Percentiles rank a stretch among this genome's conserved stretches.
These are phyloP conservation scores for Ginglymostoma cirratum DNA, from an alignment of 2,113 vertebrate species.

Conservation along the genomic window DNA sequence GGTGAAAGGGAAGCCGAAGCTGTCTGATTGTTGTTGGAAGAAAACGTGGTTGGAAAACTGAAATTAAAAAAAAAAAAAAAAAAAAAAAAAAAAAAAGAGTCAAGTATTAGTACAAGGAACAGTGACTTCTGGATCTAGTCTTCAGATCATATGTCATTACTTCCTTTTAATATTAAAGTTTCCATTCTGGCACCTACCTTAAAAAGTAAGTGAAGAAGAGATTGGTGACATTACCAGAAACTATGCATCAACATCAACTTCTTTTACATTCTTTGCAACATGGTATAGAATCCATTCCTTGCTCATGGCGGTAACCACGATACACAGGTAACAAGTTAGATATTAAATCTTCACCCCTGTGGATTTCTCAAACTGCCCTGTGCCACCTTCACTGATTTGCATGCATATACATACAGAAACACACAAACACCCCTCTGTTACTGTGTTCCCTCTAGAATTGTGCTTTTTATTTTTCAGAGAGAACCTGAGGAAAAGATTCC, in stretches of 20 bases:
- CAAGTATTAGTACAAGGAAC: not conserved
- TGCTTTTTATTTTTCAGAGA: too few species aligned
- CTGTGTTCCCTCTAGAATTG: too few species aligned
- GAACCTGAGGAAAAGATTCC: too few species aligned
- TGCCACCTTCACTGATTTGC: too few species aligned
- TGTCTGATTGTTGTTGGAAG: slow-evolving; percentile 87
- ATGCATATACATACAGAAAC: too few species aligned
- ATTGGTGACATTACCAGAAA: not conserved
- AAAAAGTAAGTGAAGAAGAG: not conserved
- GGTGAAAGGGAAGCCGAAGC: slow-evolving; percentile 60
- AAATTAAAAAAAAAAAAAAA: slow-evolving; percentile 38
- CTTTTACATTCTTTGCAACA: not conserved
- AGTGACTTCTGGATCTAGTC: not conserved
- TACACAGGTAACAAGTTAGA: not conserved
- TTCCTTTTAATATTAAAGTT: not conserved
- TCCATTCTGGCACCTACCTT: too few species aligned
- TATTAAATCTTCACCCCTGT: not conserved
- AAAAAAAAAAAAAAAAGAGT: slow-evolving; percentile 18
- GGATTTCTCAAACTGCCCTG: too few species aligned
- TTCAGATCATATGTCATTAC: not conserved
- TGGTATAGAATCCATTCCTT: not conserved
- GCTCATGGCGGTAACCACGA: not conserved
- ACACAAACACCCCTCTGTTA: too few species aligned
- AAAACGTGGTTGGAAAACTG: slow-evolving; percentile 85
- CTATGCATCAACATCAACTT: not conserved